Conservation (phyloP, 1,140 invertebrate species). For the Gryllus bimaculatus region DNA sequence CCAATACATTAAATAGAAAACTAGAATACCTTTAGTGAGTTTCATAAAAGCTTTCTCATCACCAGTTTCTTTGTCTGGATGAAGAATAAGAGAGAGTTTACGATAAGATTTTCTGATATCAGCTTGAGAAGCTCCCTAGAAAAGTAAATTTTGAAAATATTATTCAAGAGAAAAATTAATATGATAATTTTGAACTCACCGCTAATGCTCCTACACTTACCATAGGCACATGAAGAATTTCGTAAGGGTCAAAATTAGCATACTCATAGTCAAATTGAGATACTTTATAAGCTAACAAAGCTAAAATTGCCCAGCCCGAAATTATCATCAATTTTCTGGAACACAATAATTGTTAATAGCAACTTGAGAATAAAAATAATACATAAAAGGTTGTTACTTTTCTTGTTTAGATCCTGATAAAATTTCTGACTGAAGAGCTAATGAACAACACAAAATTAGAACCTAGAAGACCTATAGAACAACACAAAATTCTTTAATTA, state of each 20-base stretch:
- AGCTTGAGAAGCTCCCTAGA: slow-evolving; percentile 65
- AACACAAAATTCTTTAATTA: too few relatives aligned
- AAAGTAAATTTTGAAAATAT: slow-evolving; percentile 24
- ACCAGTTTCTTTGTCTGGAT: slow-evolving; percentile 97
- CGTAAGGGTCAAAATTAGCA: slow-evolving; percentile 97
- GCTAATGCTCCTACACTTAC: slow-evolving; percentile 38
- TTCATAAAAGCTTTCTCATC: slow-evolving; percentile 97
- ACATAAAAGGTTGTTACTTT: too few relatives aligned
- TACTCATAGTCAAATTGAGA: slow-evolving; percentile 96
- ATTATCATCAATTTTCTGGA: slow-evolving; percentile 59
- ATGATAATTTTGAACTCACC: background rate
- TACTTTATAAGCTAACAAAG: slow-evolving; percentile 88
- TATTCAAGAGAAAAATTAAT: background rate
- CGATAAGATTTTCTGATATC: slow-evolving; percentile 96
- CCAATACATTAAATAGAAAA: too few relatives aligned
- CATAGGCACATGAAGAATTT: slow-evolving; percentile 82
- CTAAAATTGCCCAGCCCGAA: slow-evolving; percentile 79
- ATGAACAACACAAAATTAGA: too few relatives aligned
- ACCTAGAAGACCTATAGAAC: too few relatives aligned
- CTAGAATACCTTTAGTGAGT: slow-evolving; percentile 78
- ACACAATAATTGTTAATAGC: slow-evolving; percentile 24
- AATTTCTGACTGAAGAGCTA: too few relatives aligned
- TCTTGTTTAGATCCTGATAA: too few relatives aligned
- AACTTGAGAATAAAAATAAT: background rate
- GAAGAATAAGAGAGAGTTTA: slow-evolving; percentile 82